Evolutionary conservation across 2,113 vertebrate species (phyloP).

Genomic region (Sylvia atricapilla): DNA sequence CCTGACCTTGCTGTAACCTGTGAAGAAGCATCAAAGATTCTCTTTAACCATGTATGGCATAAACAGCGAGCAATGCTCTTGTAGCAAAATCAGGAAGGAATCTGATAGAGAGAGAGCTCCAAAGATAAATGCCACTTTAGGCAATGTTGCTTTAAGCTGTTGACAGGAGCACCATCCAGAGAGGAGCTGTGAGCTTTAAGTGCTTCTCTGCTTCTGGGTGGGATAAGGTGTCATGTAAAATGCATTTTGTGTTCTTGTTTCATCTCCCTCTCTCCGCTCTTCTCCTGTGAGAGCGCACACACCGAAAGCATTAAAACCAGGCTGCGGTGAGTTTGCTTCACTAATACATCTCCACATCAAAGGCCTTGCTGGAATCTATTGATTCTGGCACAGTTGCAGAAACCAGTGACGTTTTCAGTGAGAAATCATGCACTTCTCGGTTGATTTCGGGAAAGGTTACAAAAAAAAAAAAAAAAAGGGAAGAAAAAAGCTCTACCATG

Average conservation of each 20-base stretch:
- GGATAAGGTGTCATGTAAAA: slow-evolving; percentile 35
- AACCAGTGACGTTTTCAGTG: background rate
- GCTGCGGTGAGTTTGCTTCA: background rate
- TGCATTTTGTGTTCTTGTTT: background rate
- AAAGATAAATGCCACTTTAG: slow-evolving; percentile 59
- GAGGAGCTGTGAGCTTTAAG: slow-evolving; percentile 18
- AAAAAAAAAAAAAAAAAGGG: background rate
- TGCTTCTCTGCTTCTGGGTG: slow-evolving; percentile 35
- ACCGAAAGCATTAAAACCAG: background rate
- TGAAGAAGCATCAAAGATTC: slow-evolving; percentile 12
- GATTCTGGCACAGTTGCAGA: slow-evolving; percentile 7
- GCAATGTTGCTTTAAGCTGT: slow-evolving; percentile 46
- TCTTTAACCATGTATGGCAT: slow-evolving; percentile 41
- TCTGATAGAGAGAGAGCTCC: slow-evolving; percentile 49
- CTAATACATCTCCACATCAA: background rate
- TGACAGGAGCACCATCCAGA: slow-evolving; percentile 53
- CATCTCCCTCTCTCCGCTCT: background rate
- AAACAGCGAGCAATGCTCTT: background rate
- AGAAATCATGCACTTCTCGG: slow-evolving; percentile 31
- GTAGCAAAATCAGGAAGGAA: slow-evolving; percentile 50
- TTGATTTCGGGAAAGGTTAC: background rate
- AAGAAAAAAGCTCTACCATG: background rate
- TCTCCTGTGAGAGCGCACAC: background rate
- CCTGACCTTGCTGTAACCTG: slow-evolving; percentile 49
- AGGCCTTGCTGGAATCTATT: slow-evolving; percentile 9